Evolutionary conservation across 92 coral and sea anemone genomes (phyloP).

Genomic region (Porites divaricata): DNA sequence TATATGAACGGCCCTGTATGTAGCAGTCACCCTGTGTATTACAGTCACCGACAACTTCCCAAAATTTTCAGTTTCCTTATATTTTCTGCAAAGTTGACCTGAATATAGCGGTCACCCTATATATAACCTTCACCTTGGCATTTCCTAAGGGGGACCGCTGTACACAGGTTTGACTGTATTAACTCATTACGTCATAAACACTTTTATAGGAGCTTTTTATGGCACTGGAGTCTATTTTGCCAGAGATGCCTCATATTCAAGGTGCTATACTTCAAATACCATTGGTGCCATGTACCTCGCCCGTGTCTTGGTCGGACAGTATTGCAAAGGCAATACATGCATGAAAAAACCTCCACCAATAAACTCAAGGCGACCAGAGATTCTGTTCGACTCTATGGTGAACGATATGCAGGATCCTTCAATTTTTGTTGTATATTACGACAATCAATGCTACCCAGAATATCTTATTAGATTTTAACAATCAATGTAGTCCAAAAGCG

Average conservation of each 20-base stretch:
- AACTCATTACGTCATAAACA: background rate
- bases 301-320: constrained; percentile 47
- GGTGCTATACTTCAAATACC: constrained; percentile 7
- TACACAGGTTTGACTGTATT: too few species aligned
- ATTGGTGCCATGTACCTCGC: constrained; percentile 56
- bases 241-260: constrained; percentile 53
- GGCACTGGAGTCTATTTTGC: constrained; percentile 71
- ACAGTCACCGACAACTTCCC: too few species aligned
- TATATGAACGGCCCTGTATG: too few species aligned
- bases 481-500: too few species aligned
- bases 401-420: constrained; percentile 46
- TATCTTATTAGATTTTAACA: constrained; percentile 54
- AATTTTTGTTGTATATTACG: constrained; percentile 78
- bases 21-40: too few species aligned
- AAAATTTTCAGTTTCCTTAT: too few species aligned
- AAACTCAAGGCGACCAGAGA: constrained; percentile 7
- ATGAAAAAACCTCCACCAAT: constrained; percentile 31
- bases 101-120: too few species aligned
- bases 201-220: background rate
- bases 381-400: constrained; percentile 66
- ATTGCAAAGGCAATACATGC: constrained; percentile 2
- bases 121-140: too few species aligned
- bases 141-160: too few species aligned
- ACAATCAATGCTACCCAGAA: constrained; percentile 83
- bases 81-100: too few species aligned